Evolutionary conservation across 2,113 vertebrate genomes (phyloP).

Genomic region (Paedocypris sp.): DNA sequence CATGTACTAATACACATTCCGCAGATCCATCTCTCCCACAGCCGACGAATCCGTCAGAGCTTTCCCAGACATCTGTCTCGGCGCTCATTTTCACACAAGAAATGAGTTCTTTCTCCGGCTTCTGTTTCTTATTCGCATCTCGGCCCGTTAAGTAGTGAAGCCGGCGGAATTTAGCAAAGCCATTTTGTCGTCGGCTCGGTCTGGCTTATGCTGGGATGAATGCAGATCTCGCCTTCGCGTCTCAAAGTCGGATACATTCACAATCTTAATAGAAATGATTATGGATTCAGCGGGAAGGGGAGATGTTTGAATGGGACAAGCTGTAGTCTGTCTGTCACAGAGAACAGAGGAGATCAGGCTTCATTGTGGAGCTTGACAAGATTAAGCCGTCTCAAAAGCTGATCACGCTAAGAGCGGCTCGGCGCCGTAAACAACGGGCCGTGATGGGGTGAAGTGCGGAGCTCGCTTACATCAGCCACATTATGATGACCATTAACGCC

Average conservation of each 20-base stretch:
- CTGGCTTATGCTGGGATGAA: conserved; percentile 50
- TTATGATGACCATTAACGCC: not conserved
- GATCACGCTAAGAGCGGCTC: conserved; percentile 47
- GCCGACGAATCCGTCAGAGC: conserved; percentile 40
- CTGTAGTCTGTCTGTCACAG: conserved; percentile 44
- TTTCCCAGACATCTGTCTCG: conserved; percentile 51
- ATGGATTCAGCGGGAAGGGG: conserved; percentile 47
- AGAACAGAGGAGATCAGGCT: conserved; percentile 57
- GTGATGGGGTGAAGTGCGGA: conserved; percentile 39
- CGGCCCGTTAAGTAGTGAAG: conserved; percentile 34
- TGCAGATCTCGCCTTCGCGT: conserved; percentile 56
- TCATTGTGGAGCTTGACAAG: conserved; percentile 61
- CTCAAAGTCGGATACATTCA: conserved; percentile 49
- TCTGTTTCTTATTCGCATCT: conserved; percentile 42
- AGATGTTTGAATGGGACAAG: conserved; percentile 50
- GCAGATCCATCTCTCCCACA: conserved; percentile 33
- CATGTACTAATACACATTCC: conserved; percentile 48
- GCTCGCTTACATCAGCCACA: not conserved
- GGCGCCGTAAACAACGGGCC: conserved; percentile 42
- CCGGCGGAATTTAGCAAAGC: conserved; percentile 44
- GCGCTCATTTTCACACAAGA: conserved; percentile 45
- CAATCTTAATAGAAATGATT: conserved; percentile 54
- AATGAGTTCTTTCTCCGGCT: conserved; percentile 41
- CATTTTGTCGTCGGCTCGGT: conserved; percentile 51
- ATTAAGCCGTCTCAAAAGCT: conserved; percentile 56